A percentile compares a stretch with the other conserved stretches of the same genome.
These are phyloP conservation scores for Pemphigus obesinymphae DNA, from an alignment of 1,140 invertebrate species.

Conservation along the genomic window DNA sequence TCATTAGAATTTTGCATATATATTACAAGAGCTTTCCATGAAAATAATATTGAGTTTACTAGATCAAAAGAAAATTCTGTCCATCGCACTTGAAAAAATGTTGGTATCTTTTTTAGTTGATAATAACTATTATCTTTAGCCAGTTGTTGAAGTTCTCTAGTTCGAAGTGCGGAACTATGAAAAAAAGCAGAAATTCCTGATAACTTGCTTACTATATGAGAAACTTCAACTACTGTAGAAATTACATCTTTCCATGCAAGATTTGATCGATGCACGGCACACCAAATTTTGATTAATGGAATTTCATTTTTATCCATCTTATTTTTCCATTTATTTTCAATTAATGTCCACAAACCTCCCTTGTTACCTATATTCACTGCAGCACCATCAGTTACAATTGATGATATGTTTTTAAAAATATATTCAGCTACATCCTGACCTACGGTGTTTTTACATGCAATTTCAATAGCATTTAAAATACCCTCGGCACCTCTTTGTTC, in stretches of 20 bases:
- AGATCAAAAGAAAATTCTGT: too few relatives aligned
- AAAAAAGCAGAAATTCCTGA: constrained; percentile 6
- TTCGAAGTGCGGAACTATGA: not conserved
- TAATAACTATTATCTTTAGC: not conserved
- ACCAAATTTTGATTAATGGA: not conserved
- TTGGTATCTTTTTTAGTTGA: not conserved
- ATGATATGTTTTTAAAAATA: not conserved
- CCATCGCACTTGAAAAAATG: too few relatives aligned
- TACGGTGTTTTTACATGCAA: not conserved
- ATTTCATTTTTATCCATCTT: not conserved
- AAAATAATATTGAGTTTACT: not conserved
- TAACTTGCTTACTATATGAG: not conserved
- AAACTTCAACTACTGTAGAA: too few relatives aligned
- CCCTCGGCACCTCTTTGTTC: not conserved
- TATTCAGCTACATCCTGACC: not conserved
- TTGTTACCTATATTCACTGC: too few relatives aligned
- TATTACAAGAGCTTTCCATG: not conserved
- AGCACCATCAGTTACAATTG: not conserved
- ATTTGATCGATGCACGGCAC: not conserved
- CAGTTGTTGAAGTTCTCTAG: too few relatives aligned
- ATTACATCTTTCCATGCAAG: not conserved
- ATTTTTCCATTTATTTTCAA: not conserved
- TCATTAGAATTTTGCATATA: not conserved
- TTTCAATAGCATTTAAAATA: not conserved
- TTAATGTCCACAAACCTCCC: not conserved